These are phyloP conservation scores for Pelochelys cantorii DNA, from an alignment of 2,797 vertebrate species.

Conservation along the genomic window DNA sequence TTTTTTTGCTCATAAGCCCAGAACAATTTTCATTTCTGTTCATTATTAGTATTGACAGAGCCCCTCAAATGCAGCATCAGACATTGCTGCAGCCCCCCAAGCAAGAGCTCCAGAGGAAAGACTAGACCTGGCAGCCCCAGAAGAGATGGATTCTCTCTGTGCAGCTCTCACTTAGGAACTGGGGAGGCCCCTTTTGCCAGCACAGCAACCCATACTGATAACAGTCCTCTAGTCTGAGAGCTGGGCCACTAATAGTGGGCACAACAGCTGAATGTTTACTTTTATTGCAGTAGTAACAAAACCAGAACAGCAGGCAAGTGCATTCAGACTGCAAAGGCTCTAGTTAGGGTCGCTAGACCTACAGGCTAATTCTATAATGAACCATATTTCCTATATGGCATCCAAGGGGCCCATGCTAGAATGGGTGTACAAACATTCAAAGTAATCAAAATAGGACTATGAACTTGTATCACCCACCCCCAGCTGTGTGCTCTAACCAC, in stretches of 20 bases:
- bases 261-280: neutral
- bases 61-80: neutral
- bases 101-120: neutral
- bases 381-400: neutral
- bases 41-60: conserved; percentile 19
- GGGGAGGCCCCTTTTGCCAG: conserved; percentile 39
- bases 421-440: neutral
- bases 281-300: neutral
- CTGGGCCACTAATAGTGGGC: neutral
- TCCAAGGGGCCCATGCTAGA: no score
- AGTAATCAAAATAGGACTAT: neutral
- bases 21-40: neutral
- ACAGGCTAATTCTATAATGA: neutral
- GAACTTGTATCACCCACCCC: neutral
- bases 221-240: neutral
- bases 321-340: neutral
- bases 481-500: neutral
- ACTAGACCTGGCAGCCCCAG: neutral
- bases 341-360: neutral
- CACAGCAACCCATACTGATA: neutral
- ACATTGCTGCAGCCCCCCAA: neutral
- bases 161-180: conserved; percentile 6
- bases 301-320: neutral
- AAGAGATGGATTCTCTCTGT: conserved; percentile 37
- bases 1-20: neutral